Conservation (phyloP, 2,797 vertebrate species). For the Acrossocheilus fasciatus region DNA sequence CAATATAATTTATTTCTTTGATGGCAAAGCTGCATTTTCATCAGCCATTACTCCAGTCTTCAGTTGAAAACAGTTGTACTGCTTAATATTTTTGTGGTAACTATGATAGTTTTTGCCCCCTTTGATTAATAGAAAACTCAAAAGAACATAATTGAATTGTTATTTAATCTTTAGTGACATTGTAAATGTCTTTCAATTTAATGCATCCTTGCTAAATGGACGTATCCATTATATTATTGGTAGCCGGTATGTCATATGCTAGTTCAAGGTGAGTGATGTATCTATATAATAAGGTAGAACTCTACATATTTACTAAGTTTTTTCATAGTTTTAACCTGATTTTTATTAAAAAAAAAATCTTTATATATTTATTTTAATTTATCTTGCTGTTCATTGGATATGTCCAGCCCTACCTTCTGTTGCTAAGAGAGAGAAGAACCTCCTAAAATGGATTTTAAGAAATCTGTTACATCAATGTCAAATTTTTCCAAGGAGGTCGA, state of each 20-base stretch:
- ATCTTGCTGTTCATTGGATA: neutral
- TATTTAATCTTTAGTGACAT: neutral
- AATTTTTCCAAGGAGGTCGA: conserved; percentile 51
- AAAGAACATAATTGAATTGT: neutral
- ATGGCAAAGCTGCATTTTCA: neutral
- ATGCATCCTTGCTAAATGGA: neutral
- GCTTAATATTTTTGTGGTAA: too few relatives aligned
- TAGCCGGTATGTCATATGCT: neutral
- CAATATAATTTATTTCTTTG: neutral
- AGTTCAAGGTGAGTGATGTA: neutral
- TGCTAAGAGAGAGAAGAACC: conserved; percentile 29
- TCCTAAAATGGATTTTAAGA: conserved; percentile 18
- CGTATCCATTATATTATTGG: neutral
- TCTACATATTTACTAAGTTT: neutral
- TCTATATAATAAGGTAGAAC: neutral
- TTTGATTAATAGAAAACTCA: neutral
- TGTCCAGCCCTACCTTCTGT: neutral
- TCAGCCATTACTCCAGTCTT: too few relatives aligned
- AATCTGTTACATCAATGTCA: conserved; percentile 68
- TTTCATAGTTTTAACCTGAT: too few relatives aligned
- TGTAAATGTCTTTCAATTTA: neutral
- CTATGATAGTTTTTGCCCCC: too few relatives aligned
- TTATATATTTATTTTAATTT: too few relatives aligned
- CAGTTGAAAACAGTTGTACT: too few relatives aligned
- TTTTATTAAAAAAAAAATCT: too few relatives aligned